phyloP scores from a whole-genome alignment of 2,113 vertebrate species.

The Urocolius indicus region DNA sequence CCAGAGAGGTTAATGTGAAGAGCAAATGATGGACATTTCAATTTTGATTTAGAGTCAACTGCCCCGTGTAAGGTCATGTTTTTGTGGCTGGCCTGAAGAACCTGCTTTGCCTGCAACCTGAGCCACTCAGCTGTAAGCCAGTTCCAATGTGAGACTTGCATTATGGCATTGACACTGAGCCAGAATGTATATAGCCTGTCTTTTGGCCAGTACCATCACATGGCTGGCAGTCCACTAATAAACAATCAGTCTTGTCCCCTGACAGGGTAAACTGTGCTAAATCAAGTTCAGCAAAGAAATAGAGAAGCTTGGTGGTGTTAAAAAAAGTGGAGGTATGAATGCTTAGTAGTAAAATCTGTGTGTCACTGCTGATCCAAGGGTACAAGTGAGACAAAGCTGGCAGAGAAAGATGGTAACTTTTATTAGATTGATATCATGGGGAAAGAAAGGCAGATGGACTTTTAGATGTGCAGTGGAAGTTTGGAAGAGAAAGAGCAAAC shows the following conservation, averaged over 20 bases:
- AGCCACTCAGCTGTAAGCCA: background rate
- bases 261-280: background rate
- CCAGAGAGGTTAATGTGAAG: background rate
- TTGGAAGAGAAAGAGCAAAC: background rate
- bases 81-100: background rate
- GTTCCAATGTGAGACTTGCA: background rate
- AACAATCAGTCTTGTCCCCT: background rate
- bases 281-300: background rate
- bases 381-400: background rate
- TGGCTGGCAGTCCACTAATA: background rate
- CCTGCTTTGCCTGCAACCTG: background rate
- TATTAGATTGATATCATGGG: background rate
- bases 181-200: background rate
- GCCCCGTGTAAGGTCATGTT: background rate
- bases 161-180: background rate
- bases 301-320: background rate
- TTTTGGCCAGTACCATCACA: background rate
- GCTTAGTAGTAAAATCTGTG: background rate
- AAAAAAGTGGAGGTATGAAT: background rate
- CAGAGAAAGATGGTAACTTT: background rate
- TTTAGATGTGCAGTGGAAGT: background rate
- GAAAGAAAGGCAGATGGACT: background rate
- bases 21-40: background rate
- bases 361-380: background rate
- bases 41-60: background rate